Evolutionary conservation across 2,113 vertebrate genomes (phyloP).

Genomic region (Nothobranchius kuhntae): DNA sequence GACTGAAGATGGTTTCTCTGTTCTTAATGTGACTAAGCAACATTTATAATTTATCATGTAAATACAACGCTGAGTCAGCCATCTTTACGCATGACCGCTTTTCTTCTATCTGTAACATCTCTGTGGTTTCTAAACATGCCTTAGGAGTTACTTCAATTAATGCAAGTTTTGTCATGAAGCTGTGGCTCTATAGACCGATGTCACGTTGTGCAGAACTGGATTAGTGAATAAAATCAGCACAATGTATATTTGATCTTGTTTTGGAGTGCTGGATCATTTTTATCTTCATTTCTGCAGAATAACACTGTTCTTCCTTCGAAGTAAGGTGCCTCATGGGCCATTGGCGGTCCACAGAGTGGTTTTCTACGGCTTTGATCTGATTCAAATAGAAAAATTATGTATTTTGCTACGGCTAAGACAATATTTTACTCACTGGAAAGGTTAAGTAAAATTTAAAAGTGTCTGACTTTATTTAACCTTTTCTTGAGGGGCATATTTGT

Average conservation of each 20-base stretch:
- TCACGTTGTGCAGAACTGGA: conserved; percentile 18
- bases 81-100: conserved; percentile 34
- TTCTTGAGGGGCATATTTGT: too few species aligned
- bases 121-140: conserved; percentile 17
- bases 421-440: too few species aligned
- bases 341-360: too few species aligned
- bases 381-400: too few species aligned
- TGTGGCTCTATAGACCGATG: background rate
- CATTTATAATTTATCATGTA: conserved; percentile 17
- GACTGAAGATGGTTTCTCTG: conserved; percentile 31
- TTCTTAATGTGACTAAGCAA: conserved; percentile 45
- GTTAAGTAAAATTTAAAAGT: too few species aligned
- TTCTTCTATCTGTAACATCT: conserved; percentile 2
- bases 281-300: too few species aligned
- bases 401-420: too few species aligned
- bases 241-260: conserved; percentile 25
- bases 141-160: background rate
- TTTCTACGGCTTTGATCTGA: too few species aligned
- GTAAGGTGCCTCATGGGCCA: too few species aligned
- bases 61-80: conserved; percentile 7
- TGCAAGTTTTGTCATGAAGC: conserved; percentile 21
- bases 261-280: too few species aligned
- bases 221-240: conserved; percentile 46
- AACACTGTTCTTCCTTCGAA: too few species aligned
- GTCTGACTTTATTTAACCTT: too few species aligned